Percentiles rank a stretch among this genome's conserved stretches.
Evolutionary conservation across 2,797 vertebrate species (phyloP).

Genomic region (Spondyliosoma cantharus): DNA sequence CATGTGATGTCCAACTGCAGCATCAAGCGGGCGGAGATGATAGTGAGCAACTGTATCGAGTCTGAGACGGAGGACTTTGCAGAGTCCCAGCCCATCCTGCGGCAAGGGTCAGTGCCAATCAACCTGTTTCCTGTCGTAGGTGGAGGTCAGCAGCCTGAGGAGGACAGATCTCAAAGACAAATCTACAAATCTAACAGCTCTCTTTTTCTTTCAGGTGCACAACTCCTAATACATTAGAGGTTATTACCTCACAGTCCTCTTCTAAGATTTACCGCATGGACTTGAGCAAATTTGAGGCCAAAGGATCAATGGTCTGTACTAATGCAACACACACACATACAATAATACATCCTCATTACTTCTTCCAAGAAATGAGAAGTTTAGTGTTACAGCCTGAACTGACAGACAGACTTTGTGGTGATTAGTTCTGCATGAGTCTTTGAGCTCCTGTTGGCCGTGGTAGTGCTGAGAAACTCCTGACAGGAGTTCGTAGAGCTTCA

Average conservation of each 20-base stretch:
- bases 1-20: conserved; percentile 71
- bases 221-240: conserved; percentile 48
- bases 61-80: conserved; percentile 72
- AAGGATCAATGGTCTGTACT: conserved; percentile 64
- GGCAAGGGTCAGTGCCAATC: conserved; percentile 72
- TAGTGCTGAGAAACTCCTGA: too few species aligned
- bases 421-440: background rate
- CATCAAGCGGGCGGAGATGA: conserved; percentile 57
- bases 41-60: conserved; percentile 65
- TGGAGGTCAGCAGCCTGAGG: background rate
- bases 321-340: conserved; percentile 9
- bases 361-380: background rate
- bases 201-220: conserved; percentile 70
- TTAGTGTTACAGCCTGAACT: background rate
- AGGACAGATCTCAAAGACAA: background rate
- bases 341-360: background rate
- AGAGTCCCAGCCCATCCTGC: conserved; percentile 35
- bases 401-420: background rate
- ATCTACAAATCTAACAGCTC: background rate
- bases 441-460: background rate
- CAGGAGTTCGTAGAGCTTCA: background rate
- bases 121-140: background rate
- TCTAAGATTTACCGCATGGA: conserved; percentile 74
- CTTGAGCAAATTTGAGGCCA: background rate
- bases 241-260: conserved; percentile 34